A percentile compares a stretch with the other conserved stretches of the same genome.
phyloP scores from a whole-genome alignment of 1,140 invertebrate species.

The Brachionus asplanchnoidis region DNA sequence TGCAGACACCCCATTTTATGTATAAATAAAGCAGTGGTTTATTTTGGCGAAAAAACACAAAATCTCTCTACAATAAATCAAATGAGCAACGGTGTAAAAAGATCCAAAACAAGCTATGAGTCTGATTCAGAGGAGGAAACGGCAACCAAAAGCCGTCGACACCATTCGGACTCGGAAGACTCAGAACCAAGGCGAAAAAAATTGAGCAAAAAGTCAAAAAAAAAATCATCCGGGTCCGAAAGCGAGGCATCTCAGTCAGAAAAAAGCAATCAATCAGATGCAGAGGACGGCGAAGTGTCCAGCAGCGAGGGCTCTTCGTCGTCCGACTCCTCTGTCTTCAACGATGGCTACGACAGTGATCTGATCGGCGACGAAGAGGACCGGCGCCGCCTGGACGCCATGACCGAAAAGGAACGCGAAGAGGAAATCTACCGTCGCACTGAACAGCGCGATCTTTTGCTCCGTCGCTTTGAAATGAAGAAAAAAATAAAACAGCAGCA shows the following conservation, averaged over 20 bases:
- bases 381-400: background rate
- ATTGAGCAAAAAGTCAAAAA: background rate
- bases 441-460: slow-evolving; percentile 26
- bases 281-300: slow-evolving; percentile 19
- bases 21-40: background rate
- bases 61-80: background rate
- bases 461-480: slow-evolving; percentile 1
- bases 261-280: background rate
- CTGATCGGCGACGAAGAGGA: slow-evolving; percentile 39
- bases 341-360: slow-evolving; percentile 38
- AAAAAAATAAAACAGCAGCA: slow-evolving; percentile 40
- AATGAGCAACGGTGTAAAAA: slow-evolving; percentile 9
- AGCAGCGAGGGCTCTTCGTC: background rate
- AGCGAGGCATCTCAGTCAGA: background rate
- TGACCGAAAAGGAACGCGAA: slow-evolving; percentile 42
- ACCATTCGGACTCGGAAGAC: background rate
- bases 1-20: background rate
- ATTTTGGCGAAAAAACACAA: background rate
- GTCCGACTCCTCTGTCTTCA: slow-evolving; percentile 10
- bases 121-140: background rate
- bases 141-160: background rate
- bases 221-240: background rate
- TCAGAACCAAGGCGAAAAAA: background rate
- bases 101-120: background rate
- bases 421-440: slow-evolving; percentile 30